These are phyloP conservation scores for Sternotherus odoratus DNA, from an alignment of 2,797 vertebrate genomes.

Conservation along the genomic window DNA sequence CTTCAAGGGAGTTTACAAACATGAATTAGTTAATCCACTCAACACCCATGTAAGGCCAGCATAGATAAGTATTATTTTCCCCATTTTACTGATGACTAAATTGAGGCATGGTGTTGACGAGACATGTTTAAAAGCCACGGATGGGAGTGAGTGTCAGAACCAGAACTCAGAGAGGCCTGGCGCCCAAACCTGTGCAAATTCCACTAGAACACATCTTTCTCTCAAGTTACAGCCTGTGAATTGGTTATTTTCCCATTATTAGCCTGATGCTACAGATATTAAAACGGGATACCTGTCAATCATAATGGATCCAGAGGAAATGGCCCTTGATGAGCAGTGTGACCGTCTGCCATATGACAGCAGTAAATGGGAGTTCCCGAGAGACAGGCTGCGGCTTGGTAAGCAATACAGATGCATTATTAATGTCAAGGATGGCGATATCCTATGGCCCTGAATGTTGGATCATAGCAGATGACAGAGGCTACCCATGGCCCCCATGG, in stretches of 20 bases:
- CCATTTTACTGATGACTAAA: neutral
- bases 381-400: constrained; percentile 92
- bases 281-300: constrained; percentile 94
- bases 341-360: constrained; percentile 93
- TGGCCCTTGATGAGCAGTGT: constrained; percentile 92
- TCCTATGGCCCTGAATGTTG: rapidly evolving
- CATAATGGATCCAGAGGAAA: constrained; percentile 95
- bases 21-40: neutral
- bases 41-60: neutral
- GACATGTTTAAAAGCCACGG: neutral
- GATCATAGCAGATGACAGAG: neutral
- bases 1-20: neutral
- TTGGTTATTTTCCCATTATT: constrained; percentile 28
- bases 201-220: neutral
- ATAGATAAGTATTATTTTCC: neutral
- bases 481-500: neutral
- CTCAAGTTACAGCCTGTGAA: neutral
- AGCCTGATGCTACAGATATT: constrained; percentile 90
- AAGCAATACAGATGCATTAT: constrained; percentile 19
- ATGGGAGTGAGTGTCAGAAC: neutral
- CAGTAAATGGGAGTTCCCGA: constrained; percentile 96
- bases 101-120: neutral
- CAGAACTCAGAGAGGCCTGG: neutral
- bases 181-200: neutral
- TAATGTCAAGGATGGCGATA: neutral